Evolutionary conservation across 2,797 vertebrate species (phyloP).

Genomic region (Fistularia commersonii): DNA sequence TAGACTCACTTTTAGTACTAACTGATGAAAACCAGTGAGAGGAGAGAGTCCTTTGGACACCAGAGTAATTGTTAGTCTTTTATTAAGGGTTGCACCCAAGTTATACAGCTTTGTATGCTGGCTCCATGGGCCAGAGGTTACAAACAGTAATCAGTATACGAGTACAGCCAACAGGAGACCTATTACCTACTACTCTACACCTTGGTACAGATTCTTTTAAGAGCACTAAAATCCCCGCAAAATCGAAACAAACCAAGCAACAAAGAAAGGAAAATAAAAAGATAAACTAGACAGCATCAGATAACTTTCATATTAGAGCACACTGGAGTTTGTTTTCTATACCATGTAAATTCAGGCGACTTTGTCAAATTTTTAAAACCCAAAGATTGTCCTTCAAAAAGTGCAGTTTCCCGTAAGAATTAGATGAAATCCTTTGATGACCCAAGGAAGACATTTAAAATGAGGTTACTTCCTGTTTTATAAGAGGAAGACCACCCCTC

Average conservation of each 20-base stretch:
- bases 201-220: slow-evolving; percentile 80
- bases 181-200: slow-evolving; percentile 77
- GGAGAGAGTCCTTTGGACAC: slow-evolving; percentile 1
- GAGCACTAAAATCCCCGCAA: slow-evolving; percentile 77
- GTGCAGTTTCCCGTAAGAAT: slow-evolving; percentile 77
- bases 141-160: slow-evolving; percentile 84
- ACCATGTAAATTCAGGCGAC: slow-evolving; percentile 76
- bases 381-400: slow-evolving; percentile 88
- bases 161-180: slow-evolving; percentile 83
- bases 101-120: slow-evolving; percentile 83
- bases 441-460: slow-evolving; percentile 78
- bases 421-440: slow-evolving; percentile 78
- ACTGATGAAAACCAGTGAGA: neutral
- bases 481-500: slow-evolving; percentile 56
- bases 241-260: slow-evolving; percentile 77
- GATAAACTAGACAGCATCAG: slow-evolving; percentile 76
- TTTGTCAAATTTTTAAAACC: slow-evolving; percentile 79
- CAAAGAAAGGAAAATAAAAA: slow-evolving; percentile 64
- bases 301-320: slow-evolving; percentile 81
- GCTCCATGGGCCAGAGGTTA: slow-evolving; percentile 77
- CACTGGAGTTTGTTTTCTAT: slow-evolving; percentile 77
- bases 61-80: slow-evolving; percentile 75
- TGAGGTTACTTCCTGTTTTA: slow-evolving; percentile 73
- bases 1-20: neutral
- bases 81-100: slow-evolving; percentile 84